These are phyloP conservation scores for Mus spretus DNA, from an alignment of 2,797 vertebrate genomes.

Conservation along the genomic window DNA sequence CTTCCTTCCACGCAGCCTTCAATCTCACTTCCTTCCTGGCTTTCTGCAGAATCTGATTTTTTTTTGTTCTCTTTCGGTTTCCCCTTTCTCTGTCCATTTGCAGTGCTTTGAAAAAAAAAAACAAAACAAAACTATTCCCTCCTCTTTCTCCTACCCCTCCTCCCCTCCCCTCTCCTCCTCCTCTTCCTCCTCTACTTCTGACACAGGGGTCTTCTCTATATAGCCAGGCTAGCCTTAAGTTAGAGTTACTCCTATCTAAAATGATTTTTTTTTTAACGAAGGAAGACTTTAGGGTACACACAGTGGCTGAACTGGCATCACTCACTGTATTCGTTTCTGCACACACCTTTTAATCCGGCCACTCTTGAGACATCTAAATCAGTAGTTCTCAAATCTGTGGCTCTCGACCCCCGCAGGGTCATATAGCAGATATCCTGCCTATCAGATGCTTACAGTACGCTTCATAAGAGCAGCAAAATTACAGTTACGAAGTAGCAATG, in stretches of 20 bases:
- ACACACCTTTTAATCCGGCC: neutral
- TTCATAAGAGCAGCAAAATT: neutral
- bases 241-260: neutral
- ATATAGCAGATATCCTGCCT: neutral
- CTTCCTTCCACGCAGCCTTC: neutral
- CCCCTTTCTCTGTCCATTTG: neutral
- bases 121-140: neutral
- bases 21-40: conserved; percentile 66
- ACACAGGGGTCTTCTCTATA: neutral
- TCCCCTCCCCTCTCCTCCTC: neutral
- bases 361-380: neutral
- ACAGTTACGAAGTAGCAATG: too few relatives aligned
- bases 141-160: neutral
- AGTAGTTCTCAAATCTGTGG: neutral
- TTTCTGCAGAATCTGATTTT: conserved; percentile 33
- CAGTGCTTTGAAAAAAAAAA: conserved; percentile 17
- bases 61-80: neutral
- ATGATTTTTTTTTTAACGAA: neutral
- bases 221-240: neutral
- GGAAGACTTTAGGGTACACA: conserved; percentile 47
- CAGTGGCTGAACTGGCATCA: neutral
- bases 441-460: neutral
- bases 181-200: neutral
- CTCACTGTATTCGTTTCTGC: neutral
- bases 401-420: neutral